phyloP scores from a whole-genome alignment of 2,888 invertebrate genomes.

The Ichneumoninae sp. region DNA sequence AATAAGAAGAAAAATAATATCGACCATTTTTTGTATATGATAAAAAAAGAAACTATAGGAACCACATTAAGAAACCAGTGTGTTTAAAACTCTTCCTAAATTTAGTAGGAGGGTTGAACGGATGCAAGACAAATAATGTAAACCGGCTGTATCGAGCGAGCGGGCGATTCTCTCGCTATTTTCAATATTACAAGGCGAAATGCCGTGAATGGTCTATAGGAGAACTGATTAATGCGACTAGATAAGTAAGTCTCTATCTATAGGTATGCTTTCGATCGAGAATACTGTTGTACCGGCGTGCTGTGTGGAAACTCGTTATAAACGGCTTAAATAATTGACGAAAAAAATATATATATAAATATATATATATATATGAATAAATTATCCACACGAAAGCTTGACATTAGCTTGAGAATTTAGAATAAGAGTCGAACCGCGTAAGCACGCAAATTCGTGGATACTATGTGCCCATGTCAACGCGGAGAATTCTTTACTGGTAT shows the following conservation, averaged over 20 bases:
- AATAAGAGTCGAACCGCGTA: constrained; percentile 32
- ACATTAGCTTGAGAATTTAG: constrained; percentile 44
- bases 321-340: constrained; percentile 32
- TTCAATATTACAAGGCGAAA: constrained; percentile 18
- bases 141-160: constrained; percentile 13
- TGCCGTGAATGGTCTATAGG: constrained; percentile 26
- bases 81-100: background rate
- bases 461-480: background rate
- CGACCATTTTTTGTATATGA: constrained; percentile 50
- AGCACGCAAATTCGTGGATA: constrained; percentile 40
- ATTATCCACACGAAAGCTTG: constrained; percentile 49
- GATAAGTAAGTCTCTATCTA: constrained; percentile 21
- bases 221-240: constrained; percentile 31
- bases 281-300: constrained; percentile 33
- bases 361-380: background rate
- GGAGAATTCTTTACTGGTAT: constrained; percentile 56
- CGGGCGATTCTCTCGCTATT: constrained; percentile 7
- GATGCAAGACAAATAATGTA: constrained; percentile 7
- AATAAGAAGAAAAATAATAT: constrained; percentile 36
- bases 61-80: background rate
- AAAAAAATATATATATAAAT: constrained; percentile 3
- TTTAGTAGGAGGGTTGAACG: background rate
- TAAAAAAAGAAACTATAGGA: background rate
- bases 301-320: constrained; percentile 21
- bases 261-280: constrained; percentile 39